A percentile compares a stretch with the other conserved stretches of the same genome.
phyloP scores from a whole-genome alignment of 2,888 invertebrate species.

The Synergus umbraculus region DNA sequence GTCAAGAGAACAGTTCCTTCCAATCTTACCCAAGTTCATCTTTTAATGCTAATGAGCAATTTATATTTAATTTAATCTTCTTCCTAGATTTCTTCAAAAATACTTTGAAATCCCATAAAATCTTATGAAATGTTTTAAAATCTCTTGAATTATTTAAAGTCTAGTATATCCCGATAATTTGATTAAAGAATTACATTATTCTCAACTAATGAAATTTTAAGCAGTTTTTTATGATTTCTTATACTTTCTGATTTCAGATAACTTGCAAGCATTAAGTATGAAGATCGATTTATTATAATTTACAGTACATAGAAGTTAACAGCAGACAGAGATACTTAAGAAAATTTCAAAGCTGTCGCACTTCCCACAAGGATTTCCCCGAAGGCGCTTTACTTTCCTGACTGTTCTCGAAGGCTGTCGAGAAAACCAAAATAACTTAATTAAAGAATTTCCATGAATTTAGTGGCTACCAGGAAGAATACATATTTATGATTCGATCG shows the following conservation, averaged over 20 bases:
- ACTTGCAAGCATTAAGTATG: not conserved
- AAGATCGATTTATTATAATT: not conserved
- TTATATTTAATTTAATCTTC: too few species aligned
- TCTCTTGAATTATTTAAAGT: too few species aligned
- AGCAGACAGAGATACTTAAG: constrained; percentile 57
- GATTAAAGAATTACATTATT: not conserved
- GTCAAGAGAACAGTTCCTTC: constrained; percentile 62
- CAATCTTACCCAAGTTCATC: not conserved
- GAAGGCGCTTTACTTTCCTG: constrained; percentile 55
- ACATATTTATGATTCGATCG: constrained; percentile 76
- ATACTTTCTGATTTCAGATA: too few species aligned
- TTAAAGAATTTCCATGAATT: constrained; percentile 77
- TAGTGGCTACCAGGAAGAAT: constrained; percentile 66
- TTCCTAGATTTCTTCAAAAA: too few species aligned
- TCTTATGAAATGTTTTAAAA: too few species aligned
- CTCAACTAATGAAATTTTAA: not conserved
- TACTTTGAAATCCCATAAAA: too few species aligned
- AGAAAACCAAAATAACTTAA: constrained; percentile 75
- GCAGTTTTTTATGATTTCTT: not conserved
- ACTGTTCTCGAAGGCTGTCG: constrained; percentile 49
- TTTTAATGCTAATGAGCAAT: not conserved
- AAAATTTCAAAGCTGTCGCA: constrained; percentile 69
- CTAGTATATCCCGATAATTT: too few species aligned
- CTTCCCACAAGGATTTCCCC: constrained; percentile 74
- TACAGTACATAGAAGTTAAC: not conserved